phyloP scores from a whole-genome alignment of 1,140 invertebrate species.

The Leptonema lineaticorne region DNA sequence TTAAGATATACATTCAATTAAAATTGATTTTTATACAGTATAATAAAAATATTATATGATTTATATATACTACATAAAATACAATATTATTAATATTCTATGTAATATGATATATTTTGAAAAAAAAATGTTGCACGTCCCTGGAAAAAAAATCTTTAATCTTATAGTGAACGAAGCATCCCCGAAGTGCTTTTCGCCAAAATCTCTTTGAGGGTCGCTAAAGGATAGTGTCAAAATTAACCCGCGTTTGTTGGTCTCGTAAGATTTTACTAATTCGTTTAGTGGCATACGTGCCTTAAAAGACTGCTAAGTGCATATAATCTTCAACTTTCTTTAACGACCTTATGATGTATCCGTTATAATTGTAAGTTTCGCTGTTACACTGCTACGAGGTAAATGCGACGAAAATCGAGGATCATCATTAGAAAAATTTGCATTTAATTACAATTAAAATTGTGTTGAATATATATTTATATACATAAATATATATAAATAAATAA shows the following conservation, averaged over 20 bases:
- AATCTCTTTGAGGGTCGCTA: constrained; percentile 19
- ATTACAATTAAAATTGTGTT: no score
- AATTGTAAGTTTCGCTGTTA: no score
- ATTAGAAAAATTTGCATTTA: no score
- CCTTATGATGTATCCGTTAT: neutral
- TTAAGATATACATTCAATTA: neutral
- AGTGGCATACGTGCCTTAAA: neutral
- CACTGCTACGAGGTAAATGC: no score
- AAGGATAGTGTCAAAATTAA: constrained; percentile 27
- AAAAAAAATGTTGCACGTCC: no score
- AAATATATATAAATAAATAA: no score
- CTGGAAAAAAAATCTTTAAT: constrained; percentile 22
- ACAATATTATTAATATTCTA: no score
- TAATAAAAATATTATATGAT: neutral
- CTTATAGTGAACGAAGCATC: constrained; percentile 24
- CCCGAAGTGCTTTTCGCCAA: constrained; percentile 29
- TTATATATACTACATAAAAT: neutral
- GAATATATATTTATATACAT: no score
- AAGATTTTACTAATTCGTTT: constrained; percentile 36
- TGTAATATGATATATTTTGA: no score
- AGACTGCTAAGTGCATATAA: constrained; percentile 17
- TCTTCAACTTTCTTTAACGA: constrained; percentile 18
- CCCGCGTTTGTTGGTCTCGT: constrained; percentile 21
- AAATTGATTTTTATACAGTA: neutral
- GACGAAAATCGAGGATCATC: no score